Base-by-base conservation (phyloP, 2,797 vertebrate species). In the Lutjanus campechanus region DNA sequence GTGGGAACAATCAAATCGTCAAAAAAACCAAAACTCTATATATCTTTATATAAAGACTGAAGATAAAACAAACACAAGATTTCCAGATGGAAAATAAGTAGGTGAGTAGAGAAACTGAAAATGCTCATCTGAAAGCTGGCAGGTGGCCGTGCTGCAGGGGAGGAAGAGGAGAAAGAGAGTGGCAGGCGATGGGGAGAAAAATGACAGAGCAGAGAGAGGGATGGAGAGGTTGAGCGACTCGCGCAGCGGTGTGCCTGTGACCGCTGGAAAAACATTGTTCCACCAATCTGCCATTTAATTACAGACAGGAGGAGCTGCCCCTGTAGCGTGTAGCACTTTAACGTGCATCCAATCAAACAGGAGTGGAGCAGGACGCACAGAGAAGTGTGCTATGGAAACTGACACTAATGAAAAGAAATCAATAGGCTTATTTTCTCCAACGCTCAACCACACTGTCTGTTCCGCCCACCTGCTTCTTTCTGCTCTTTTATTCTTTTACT, bases 381-480 rank as follows among this genome's bases (percentile, higher is more conserved):
- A 81, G 5, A 76, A 75, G 49, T 67, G 71, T 63, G 73, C 22
- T 22, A 53, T 66, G 29, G 41, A 92, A 87, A 76, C 66, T 44
- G 77, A 84, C 82, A 70, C 77, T 85, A 87, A 92, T 92, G 78
- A 88, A 93, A 88, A 76, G 63, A 86, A 93, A 93, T 87, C 79
- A 89, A 74, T 91, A n/a, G 50, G 63, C 76, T 73, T 65, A 79
- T 89, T 91, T 87, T 89, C 82, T 79, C 56, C 78, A 72, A 13
- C 8, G 40, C 78, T 85, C 71, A 73, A 56, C 41, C 66, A 41
- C 11, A 13, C 44, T 58, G 44, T 71, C 66, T 73, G 46, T 78
- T 83, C 63, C 36, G 41, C 59, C 3, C 61, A 76, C 73, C 8
- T 10, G 22, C 40, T 62, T 46, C 16, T 72, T 47, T 56, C 17